Evolutionary conservation across 2,888 invertebrate genomes (phyloP).

Genomic region (Apodemia zela): DNA sequence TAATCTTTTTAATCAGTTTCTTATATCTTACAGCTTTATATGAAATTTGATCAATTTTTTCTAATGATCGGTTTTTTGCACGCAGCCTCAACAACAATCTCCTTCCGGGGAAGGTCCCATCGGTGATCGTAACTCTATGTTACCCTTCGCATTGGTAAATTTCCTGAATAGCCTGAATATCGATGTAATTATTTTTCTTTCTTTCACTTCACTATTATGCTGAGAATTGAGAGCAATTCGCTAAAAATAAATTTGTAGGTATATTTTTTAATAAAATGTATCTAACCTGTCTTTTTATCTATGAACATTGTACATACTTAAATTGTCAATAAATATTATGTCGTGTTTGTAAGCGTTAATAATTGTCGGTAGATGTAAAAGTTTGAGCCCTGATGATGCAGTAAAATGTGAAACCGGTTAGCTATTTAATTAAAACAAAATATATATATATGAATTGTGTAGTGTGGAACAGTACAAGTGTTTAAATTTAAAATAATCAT

Average conservation of each 20-base stretch:
- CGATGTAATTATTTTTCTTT: constrained; percentile 70
- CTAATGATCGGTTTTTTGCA: constrained; percentile 19
- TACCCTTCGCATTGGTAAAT: constrained; percentile 79
- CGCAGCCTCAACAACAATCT: constrained; percentile 69
- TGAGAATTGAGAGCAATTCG: constrained; percentile 18
- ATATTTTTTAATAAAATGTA: neutral
- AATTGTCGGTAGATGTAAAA: no score
- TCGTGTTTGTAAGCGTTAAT: no score
- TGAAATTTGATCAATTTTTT: constrained; percentile 22
- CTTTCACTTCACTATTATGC: constrained; percentile 19
- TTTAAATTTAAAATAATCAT: no score
- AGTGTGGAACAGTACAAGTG: no score
- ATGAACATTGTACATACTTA: no score
- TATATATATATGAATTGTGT: no score
- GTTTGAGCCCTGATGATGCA: no score
- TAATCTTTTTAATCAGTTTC: neutral
- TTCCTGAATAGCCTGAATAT: constrained; percentile 77
- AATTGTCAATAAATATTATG: no score
- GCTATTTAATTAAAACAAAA: no score
- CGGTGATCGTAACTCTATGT: constrained; percentile 65
- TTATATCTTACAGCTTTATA: neutral
- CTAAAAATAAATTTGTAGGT: neutral
- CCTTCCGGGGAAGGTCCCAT: constrained; percentile 64
- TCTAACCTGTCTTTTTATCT: no score
- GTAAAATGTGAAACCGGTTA: no score